These are phyloP conservation scores for Sigmodon hispidus DNA, from an alignment of 2,113 vertebrate species.

Conservation along the genomic window DNA sequence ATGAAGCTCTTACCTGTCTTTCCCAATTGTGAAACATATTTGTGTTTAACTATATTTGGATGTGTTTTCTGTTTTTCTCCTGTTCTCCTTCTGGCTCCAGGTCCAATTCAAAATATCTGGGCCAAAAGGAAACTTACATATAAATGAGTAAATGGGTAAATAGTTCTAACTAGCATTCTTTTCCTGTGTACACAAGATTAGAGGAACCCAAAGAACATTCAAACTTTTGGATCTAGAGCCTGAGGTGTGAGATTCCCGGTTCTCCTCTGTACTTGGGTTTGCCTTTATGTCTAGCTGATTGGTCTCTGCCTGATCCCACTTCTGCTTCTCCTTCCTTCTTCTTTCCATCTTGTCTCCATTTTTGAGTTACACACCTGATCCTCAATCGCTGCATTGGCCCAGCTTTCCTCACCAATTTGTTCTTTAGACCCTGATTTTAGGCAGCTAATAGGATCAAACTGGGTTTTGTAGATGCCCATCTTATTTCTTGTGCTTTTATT, in stretches of 20 bases:
- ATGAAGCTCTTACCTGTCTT: not conserved
- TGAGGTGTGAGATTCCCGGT: not conserved
- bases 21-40: not conserved
- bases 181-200: not conserved
- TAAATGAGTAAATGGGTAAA: not conserved
- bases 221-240: not conserved
- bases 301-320: not conserved
- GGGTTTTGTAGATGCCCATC: not conserved
- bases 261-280: not conserved
- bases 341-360: not conserved
- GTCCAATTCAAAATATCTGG: not conserved
- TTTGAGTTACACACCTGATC: not conserved
- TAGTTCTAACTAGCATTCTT: not conserved
- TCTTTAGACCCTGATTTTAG: not conserved
- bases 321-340: not conserved
- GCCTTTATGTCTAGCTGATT: not conserved
- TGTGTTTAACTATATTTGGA: not conserved
- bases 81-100: not conserved
- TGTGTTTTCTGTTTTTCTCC: not conserved
- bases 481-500: not conserved
- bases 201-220: not conserved
- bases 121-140: not conserved
- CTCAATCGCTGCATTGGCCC: fast-evolving
- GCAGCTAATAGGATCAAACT: not conserved
- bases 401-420: not conserved